These are phyloP conservation scores for Origma solitaria DNA, from an alignment of 2,113 vertebrate genomes.

Conservation along the genomic window DNA sequence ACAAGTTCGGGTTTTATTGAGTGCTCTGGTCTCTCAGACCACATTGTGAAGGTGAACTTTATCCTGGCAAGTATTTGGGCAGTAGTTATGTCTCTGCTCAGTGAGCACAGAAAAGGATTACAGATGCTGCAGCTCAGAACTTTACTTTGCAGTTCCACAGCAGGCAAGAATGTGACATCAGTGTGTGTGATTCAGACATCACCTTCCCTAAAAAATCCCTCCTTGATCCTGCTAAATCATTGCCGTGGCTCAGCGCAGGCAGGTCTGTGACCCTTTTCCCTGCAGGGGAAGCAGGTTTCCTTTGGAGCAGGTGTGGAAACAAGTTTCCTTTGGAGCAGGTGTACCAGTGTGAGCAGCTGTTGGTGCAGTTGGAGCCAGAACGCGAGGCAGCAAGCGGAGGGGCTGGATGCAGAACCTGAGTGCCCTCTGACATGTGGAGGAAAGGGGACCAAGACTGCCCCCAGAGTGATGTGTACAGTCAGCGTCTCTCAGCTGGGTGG, in stretches of 20 bases:
- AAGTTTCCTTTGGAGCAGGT: not conserved
- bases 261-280: not conserved
- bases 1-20: slow-evolving; percentile 43
- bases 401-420: not conserved
- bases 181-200: not conserved
- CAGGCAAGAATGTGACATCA: not conserved
- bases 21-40: slow-evolving; percentile 36
- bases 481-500: not conserved
- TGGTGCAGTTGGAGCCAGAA: not conserved
- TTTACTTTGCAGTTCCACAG: not conserved
- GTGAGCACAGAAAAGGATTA: not conserved
- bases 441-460: not conserved
- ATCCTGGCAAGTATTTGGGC: not conserved
- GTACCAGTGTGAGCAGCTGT: not conserved
- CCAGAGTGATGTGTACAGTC: not conserved
- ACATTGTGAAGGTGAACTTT: not conserved
- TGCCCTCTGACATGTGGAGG: not conserved
- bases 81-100: not conserved
- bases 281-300: not conserved
- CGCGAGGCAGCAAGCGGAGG: not conserved
- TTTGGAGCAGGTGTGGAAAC: not conserved
- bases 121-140: not conserved
- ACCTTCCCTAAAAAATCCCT: not conserved
- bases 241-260: not conserved
- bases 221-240: not conserved